Conservation (phyloP, 2,888 invertebrate genomes). For the Mythimna impura region DNA sequence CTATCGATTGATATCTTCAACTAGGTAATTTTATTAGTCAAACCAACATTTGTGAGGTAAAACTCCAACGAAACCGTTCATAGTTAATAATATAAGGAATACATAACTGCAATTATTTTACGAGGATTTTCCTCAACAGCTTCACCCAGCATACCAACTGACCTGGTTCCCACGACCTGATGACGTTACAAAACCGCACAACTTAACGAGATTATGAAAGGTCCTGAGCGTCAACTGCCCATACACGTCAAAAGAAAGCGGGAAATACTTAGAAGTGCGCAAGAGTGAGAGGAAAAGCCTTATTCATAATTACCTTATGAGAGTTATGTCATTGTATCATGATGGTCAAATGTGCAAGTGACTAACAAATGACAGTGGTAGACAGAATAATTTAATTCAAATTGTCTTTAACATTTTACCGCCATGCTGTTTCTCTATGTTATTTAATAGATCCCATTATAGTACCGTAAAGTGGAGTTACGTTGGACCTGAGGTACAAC, state of each 20-base stretch:
- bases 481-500: too few relatives aligned
- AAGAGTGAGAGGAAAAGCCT: slow-evolving; percentile 4
- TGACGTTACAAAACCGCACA: slow-evolving; percentile 3
- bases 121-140: neutral
- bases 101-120: neutral
- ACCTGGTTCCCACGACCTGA: neutral
- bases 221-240: neutral
- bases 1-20: neutral
- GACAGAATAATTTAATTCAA: neutral
- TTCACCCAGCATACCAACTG: neutral
- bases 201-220: neutral
- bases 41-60: neutral
- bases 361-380: neutral
- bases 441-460: neutral
- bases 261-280: slow-evolving; percentile 17
- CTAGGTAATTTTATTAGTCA: too few relatives aligned
- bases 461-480: too few relatives aligned
- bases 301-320: neutral
- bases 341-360: neutral
- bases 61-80: neutral
- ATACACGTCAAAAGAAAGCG: slow-evolving; percentile 41
- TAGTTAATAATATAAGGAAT: neutral
- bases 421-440: too few relatives aligned
- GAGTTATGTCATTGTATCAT: neutral
- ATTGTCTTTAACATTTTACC: neutral